Evolutionary conservation across 2,888 invertebrate genomes (phyloP).

Genomic region (Aphodius sticticus): DNA sequence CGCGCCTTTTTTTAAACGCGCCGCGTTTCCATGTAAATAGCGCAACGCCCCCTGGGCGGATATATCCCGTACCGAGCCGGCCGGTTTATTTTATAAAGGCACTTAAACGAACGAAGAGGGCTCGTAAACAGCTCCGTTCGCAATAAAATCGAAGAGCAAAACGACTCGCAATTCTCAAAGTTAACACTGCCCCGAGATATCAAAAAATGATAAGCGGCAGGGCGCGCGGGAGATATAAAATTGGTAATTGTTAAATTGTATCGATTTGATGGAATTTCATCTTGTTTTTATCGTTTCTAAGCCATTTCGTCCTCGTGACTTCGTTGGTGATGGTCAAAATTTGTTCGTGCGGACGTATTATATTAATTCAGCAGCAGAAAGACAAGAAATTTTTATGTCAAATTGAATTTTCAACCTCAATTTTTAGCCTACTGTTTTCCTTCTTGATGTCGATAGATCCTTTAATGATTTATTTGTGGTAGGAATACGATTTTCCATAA

Average conservation of each 20-base stretch:
- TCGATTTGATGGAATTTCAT: neutral
- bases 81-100: neutral
- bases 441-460: no score
- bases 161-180: neutral
- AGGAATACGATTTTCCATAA: no score
- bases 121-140: slow-evolving; percentile 4
- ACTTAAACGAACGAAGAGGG: neutral
- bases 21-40: neutral
- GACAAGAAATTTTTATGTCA: no score
- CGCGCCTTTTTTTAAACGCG: neutral
- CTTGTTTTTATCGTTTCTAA: no score
- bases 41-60: neutral
- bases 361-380: no score
- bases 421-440: no score
- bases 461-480: no score
- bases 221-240: neutral
- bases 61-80: neutral
- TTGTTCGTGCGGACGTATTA: no score
- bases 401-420: no score
- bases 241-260: neutral
- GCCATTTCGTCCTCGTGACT: no score
- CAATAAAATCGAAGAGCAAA: slow-evolving; percentile 4
- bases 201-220: neutral
- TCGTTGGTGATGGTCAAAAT: no score
- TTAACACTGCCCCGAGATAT: slow-evolving; percentile 4